phyloP scores from a whole-genome alignment of 1,140 invertebrate species.

The Cotesia glomerata region DNA sequence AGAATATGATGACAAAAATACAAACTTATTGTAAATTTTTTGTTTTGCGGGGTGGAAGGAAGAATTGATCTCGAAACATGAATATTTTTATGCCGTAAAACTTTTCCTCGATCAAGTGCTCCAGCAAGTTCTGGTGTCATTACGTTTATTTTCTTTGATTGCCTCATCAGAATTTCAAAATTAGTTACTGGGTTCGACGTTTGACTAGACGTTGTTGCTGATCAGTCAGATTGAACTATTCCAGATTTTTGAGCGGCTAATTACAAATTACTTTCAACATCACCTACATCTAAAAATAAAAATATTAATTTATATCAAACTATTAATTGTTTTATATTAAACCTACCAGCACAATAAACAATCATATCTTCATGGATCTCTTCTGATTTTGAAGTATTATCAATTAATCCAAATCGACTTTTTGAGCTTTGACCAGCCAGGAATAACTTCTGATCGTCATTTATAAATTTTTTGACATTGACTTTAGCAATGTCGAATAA shows the following conservation, averaged over 20 bases:
- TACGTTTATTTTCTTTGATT: slow-evolving; percentile 28
- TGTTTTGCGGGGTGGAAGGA: slow-evolving; percentile 31
- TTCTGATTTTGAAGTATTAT: background rate
- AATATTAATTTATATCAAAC: background rate
- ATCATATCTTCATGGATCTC: background rate
- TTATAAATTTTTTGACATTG: background rate
- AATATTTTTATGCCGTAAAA: slow-evolving; percentile 36
- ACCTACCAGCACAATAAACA: slow-evolving; percentile 1
- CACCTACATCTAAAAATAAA: background rate
- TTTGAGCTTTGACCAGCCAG: slow-evolving; percentile 7
- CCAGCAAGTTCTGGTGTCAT: slow-evolving; percentile 31
- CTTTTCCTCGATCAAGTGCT: slow-evolving; percentile 40
- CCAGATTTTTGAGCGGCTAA: background rate
- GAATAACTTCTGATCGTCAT: background rate
- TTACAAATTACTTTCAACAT: background rate
- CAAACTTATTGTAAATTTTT: slow-evolving; percentile 26
- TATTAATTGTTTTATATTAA: background rate
- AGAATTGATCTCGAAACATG: slow-evolving; percentile 37
- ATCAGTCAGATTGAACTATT: background rate
- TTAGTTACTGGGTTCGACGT: background rate
- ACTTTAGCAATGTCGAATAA: slow-evolving; percentile 1
- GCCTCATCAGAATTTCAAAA: background rate
- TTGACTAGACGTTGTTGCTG: slow-evolving; percentile 4
- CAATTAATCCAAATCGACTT: slow-evolving; percentile 10
- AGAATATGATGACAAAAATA: slow-evolving; percentile 34